Evolutionary conservation across 2,113 vertebrate genomes (phyloP).

Genomic region (Tiliqua scincoides): DNA sequence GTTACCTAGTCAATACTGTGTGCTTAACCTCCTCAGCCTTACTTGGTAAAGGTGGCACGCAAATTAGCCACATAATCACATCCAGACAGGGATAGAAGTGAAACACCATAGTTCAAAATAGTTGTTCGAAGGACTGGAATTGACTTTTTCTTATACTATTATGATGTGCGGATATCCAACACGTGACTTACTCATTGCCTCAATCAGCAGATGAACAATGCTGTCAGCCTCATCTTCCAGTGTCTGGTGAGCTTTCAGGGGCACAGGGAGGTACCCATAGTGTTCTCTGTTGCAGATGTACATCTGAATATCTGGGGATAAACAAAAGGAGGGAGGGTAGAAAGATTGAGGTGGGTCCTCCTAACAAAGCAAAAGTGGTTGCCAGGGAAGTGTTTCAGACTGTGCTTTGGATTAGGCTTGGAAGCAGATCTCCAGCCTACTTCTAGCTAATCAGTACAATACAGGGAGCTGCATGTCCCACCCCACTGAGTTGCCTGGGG

Average conservation of each 20-base stretch:
- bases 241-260: conserved; percentile 88
- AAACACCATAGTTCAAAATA: neutral
- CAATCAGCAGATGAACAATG: conserved; percentile 89
- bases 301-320: conserved; percentile 85
- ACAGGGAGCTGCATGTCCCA: neutral
- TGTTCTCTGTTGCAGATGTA: conserved; percentile 94
- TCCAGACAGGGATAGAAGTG: too few species aligned
- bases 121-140: neutral
- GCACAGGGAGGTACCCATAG: conserved; percentile 93
- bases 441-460: neutral
- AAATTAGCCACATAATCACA: accelerated
- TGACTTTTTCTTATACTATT: neutral
- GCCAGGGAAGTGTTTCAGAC: neutral
- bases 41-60: neutral
- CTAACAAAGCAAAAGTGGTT: neutral
- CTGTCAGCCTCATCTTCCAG: conserved; percentile 90
- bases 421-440: neutral
- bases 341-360: neutral
- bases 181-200: conserved; percentile 91
- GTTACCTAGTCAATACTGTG: neutral
- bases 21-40: neutral
- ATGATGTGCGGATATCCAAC: neutral
- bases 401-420: neutral
- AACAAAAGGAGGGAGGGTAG: neutral
- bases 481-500: neutral